A percentile compares a stretch with the other conserved stretches of the same genome.
phyloP scores from a whole-genome alignment of 2,797 vertebrate genomes.

The Coluber constrictor region DNA sequence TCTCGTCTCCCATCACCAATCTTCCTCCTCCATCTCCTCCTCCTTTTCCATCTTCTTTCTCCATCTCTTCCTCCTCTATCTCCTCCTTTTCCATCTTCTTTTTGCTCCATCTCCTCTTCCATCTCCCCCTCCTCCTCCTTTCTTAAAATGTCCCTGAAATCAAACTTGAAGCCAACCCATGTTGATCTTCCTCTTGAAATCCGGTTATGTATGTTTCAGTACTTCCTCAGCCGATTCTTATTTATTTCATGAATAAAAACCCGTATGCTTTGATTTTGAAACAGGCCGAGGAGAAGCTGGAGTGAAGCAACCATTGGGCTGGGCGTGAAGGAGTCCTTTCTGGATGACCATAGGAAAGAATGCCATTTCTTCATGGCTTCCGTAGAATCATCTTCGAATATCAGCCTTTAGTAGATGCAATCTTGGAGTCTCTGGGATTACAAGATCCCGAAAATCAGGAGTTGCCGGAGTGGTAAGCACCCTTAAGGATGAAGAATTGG shows the following conservation, averaged over 20 bases:
- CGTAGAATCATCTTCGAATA: constrained; percentile 93
- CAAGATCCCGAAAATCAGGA: constrained; percentile 62
- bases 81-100: no score
- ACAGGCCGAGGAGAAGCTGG: neutral
- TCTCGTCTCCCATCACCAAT: no score
- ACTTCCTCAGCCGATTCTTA: neutral
- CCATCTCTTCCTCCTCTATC: no score
- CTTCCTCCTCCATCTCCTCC: neutral
- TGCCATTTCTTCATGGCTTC: constrained; percentile 95
- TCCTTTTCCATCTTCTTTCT: no score
- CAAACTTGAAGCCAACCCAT: neutral
- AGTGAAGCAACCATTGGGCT: neutral
- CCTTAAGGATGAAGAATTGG: no score
- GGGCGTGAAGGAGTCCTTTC: neutral
- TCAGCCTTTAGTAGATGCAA: constrained; percentile 88
- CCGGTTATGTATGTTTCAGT: neutral
- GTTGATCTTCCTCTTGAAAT: neutral
- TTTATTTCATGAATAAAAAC: neutral
- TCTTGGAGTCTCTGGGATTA: constrained; percentile 76
- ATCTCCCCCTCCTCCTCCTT: neutral
- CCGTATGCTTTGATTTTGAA: neutral
- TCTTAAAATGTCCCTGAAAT: neutral
- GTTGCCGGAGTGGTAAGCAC: constrained; percentile 56
- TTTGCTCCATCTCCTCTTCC: no score
- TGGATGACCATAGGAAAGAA: constrained; percentile 36